phyloP scores from a whole-genome alignment of 2,113 vertebrate genomes.

The Stigmatopora nigra region DNA sequence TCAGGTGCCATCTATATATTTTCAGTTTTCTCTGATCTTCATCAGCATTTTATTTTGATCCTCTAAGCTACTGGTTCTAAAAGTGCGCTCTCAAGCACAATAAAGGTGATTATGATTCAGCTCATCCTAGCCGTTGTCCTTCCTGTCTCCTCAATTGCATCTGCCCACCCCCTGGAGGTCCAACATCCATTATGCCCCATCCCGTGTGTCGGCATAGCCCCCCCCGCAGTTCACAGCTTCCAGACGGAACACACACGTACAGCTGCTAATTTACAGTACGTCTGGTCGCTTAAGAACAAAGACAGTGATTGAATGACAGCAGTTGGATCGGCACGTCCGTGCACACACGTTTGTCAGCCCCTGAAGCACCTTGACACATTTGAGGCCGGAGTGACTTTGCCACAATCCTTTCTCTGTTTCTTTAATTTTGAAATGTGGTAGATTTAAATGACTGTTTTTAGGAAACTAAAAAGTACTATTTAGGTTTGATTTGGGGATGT shows the following conservation, averaged over 20 bases:
- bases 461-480: too few species aligned
- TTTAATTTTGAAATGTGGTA: too few species aligned
- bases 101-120: slow-evolving; percentile 16
- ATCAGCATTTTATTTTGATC: background rate
- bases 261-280: slow-evolving; percentile 24
- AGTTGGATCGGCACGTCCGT: slow-evolving; percentile 21
- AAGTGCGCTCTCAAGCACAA: slow-evolving; percentile 9
- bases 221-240: slow-evolving; percentile 36
- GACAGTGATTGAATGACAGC: slow-evolving; percentile 42
- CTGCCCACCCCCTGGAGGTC: slow-evolving; percentile 43
- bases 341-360: slow-evolving; percentile 21
- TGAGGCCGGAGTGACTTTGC: slow-evolving; percentile 27
- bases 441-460: too few species aligned
- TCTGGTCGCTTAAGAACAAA: slow-evolving; percentile 43
- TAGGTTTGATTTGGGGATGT: too few species aligned
- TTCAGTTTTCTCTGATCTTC: background rate
- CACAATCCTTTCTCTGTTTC: background rate
- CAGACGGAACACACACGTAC: slow-evolving; percentile 38
- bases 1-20: background rate
- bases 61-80: background rate
- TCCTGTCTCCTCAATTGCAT: slow-evolving; percentile 41
- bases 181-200: slow-evolving; percentile 42
- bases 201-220: slow-evolving; percentile 37
- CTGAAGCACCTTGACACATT: slow-evolving; percentile 27
- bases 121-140: slow-evolving; percentile 36